phyloP scores from a whole-genome alignment of 2,888 invertebrate species.

The Volucella zonaria region DNA sequence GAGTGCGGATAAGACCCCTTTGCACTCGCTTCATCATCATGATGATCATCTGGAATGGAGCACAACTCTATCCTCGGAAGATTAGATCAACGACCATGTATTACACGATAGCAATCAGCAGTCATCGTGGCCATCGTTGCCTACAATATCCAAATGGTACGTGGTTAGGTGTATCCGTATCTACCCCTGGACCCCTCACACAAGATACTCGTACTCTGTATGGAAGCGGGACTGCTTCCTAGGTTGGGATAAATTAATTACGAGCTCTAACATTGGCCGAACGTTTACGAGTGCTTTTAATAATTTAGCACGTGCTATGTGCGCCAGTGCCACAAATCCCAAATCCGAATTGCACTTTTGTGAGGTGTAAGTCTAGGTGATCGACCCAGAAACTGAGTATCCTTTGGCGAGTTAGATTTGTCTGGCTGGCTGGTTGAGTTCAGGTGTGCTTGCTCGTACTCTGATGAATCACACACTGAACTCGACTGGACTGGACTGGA shows the following conservation, averaged over 20 bases:
- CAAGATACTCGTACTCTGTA: conserved; percentile 33
- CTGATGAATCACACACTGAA: conserved; percentile 62
- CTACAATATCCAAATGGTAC: conserved; percentile 12
- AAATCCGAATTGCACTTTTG: conserved; percentile 20
- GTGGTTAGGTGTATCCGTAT: no score
- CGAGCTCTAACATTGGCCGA: conserved; percentile 46
- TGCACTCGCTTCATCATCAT: not conserved
- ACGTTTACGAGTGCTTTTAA: conserved; percentile 64
- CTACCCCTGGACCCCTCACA: not conserved
- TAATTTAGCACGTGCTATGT: conserved; percentile 74
- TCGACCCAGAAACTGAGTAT: conserved; percentile 63
- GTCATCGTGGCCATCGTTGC: conserved; percentile 64
- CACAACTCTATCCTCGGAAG: conserved; percentile 50
- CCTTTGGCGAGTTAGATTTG: conserved; percentile 34
- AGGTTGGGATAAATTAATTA: conserved; percentile 72
- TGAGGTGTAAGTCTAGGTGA: conserved; percentile 47
- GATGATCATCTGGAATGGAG: not conserved
- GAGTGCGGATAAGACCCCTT: not conserved
- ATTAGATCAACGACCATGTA: conserved; percentile 70
- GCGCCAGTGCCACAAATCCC: conserved; percentile 69
- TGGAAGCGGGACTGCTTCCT: conserved; percentile 37
- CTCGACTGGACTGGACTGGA: not conserved
- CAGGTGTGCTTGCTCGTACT: conserved; percentile 60
- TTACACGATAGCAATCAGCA: conserved; percentile 73
- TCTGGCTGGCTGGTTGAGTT: conserved; percentile 47